These are phyloP conservation scores for Mellilla xanthometata DNA, from an alignment of 2,888 invertebrate genomes.

Conservation along the genomic window DNA sequence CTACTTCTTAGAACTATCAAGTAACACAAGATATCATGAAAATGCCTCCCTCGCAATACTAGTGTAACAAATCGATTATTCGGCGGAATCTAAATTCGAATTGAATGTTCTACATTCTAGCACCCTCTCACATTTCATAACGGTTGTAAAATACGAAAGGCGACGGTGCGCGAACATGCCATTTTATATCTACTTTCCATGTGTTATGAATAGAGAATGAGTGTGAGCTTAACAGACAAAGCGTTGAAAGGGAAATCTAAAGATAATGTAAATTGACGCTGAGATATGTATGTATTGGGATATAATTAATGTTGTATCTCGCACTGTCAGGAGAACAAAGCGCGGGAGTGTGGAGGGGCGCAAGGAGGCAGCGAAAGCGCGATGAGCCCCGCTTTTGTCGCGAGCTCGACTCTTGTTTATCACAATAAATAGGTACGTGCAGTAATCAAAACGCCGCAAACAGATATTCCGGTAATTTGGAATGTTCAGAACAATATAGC, in stretches of 20 bases:
- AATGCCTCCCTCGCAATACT: too few relatives aligned
- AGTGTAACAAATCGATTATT: constrained; percentile 5
- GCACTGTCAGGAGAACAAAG: constrained; percentile 34
- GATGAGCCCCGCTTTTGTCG: constrained; percentile 34
- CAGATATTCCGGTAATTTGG: constrained; percentile 26
- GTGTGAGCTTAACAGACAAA: neutral
- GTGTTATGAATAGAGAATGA: neutral
- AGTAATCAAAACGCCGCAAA: constrained; percentile 34
- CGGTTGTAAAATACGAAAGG: neutral
- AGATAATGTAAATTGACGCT: constrained; percentile 6
- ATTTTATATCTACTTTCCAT: neutral
- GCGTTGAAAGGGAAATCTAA: constrained; percentile 5
- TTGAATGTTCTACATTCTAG: neutral
- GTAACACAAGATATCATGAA: too few relatives aligned
- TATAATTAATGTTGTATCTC: constrained; percentile 35
- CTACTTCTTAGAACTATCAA: constrained; percentile 6
- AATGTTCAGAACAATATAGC: constrained; percentile 32
- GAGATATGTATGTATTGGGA: constrained; percentile 6
- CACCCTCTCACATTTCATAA: neutral
- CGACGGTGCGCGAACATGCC: neutral
- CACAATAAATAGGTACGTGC: constrained; percentile 11
- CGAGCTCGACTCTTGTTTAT: constrained; percentile 22
- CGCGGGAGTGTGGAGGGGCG: constrained; percentile 23
- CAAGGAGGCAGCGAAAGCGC: constrained; percentile 15
- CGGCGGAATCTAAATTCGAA: neutral